Base-by-base conservation (phyloP, 2,797 vertebrate species). In the Syngnathus rostellatus region DNA sequence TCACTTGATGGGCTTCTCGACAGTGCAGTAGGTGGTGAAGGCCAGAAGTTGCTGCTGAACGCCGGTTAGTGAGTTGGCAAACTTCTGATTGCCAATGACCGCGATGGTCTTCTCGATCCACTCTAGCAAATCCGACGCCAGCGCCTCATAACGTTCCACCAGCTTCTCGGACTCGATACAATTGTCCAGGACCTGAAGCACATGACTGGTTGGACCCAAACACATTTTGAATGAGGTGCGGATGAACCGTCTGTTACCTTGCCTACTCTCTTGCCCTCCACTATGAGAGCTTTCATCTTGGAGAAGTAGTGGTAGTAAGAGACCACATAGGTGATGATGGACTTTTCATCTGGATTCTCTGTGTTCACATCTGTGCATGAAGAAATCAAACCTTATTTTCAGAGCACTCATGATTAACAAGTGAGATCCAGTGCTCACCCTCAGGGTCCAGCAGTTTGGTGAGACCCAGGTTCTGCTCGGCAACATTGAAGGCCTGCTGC, bases 271-370 rank as follows among this genome's bases (percentile, higher is more conserved):
- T 98, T 98, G 62, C 96, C 95, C 72, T 98, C 96, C 77, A 98
- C 96, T 1, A 96, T 94, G 79, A 98, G 87, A 12, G 95, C 96
- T 85, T 98, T 98, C 96, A 98, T 98, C 88, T 98, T 98, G 78
- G 95, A 98, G 91, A 98, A 98, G 82, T 98, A 98, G 81, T 98
- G 96, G 82, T 98, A 98, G 85, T 94, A 98, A 51, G 96, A 93
- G 21, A 97, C 96, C 55, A 98, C 95, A 0, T 98, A 98, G 14
- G 96, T 98, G 78, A 98, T 95, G 84, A 98, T 95, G 71, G 95
- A 98, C 84, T 98, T 98, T 77, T 97, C 96, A 1, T 98, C 95
- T 0, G 96, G 96, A 77, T 97, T 93, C 76, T 97, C 95, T 59
- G 94, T 97, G 88, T 96, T 96, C 61, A 98, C 95, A 67, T 98